Evolutionary conservation across 2,888 invertebrate species (phyloP).

Genomic region (Drosophila subquinaria): DNA sequence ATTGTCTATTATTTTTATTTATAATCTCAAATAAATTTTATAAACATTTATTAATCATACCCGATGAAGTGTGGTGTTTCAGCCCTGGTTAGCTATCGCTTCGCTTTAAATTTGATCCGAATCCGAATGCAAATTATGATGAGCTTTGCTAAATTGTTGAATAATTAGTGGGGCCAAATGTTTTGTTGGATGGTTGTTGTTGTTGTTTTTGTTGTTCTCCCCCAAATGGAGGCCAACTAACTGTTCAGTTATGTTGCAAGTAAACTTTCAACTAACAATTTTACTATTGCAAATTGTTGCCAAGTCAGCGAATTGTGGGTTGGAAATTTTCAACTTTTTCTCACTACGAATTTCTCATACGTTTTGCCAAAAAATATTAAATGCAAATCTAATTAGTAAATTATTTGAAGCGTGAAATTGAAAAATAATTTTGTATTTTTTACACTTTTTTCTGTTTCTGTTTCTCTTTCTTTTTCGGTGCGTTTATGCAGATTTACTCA

Average conservation of each 20-base stretch:
- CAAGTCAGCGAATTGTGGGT: constrained; percentile 59
- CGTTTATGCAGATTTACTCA: constrained; percentile 68
- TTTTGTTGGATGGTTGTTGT: constrained; percentile 6
- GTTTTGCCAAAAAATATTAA: constrained; percentile 73
- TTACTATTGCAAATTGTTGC: constrained; percentile 49
- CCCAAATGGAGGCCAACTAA: constrained; percentile 45
- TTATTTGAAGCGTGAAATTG: constrained; percentile 84
- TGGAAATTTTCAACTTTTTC: constrained; percentile 45
- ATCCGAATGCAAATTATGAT: constrained; percentile 84
- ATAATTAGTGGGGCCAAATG: constrained; percentile 62
- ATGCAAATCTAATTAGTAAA: constrained; percentile 85
- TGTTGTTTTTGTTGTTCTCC: background rate
- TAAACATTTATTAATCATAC: background rate
- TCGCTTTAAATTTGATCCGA: constrained; percentile 65
- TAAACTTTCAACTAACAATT: constrained; percentile 56
- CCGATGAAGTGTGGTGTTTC: background rate
- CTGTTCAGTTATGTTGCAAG: constrained; percentile 43
- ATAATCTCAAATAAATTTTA: background rate
- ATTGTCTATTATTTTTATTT: background rate
- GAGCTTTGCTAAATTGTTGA: constrained; percentile 82
- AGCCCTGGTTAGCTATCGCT: constrained; percentile 49
- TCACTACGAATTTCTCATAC: constrained; percentile 29
- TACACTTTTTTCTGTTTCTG: constrained; percentile 14
- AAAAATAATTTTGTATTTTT: constrained; percentile 71
- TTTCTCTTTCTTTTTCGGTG: constrained; percentile 26